These are phyloP conservation scores for Myocastor coypus DNA, from an alignment of 2,113 vertebrate species.

Conservation along the genomic window DNA sequence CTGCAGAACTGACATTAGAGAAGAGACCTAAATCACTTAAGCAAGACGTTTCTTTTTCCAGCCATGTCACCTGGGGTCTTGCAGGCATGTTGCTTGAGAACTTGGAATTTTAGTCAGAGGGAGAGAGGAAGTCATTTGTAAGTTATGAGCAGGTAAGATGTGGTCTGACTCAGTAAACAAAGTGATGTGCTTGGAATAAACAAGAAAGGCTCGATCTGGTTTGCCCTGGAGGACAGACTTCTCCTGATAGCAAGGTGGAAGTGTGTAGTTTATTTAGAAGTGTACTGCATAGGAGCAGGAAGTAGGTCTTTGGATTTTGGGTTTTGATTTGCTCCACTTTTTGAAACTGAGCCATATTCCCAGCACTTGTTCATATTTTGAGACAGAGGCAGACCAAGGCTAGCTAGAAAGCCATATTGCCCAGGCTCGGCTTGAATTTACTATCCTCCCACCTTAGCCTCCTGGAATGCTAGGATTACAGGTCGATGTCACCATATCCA, in stretches of 20 bases:
- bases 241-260: background rate
- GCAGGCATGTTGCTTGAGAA: background rate
- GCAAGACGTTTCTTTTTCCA: background rate
- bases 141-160: background rate
- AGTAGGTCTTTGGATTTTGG: background rate
- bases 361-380: background rate
- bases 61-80: background rate
- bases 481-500: background rate
- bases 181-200: slow-evolving; percentile 35
- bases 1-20: background rate
- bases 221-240: background rate
- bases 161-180: slow-evolving; percentile 56
- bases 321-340: background rate
- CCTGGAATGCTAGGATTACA: background rate
- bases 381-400: background rate
- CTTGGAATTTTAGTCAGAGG: slow-evolving; percentile 58
- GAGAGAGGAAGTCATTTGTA: slow-evolving; percentile 55
- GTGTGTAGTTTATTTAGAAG: background rate
- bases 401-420: background rate
- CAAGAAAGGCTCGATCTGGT: background rate
- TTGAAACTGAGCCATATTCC: background rate
- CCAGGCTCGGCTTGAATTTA: background rate
- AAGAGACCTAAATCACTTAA: background rate
- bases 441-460: background rate
- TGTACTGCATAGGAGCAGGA: background rate